Conservation (phyloP, 2,113 vertebrate species). For the Paracyprichromis sp. region DNA sequence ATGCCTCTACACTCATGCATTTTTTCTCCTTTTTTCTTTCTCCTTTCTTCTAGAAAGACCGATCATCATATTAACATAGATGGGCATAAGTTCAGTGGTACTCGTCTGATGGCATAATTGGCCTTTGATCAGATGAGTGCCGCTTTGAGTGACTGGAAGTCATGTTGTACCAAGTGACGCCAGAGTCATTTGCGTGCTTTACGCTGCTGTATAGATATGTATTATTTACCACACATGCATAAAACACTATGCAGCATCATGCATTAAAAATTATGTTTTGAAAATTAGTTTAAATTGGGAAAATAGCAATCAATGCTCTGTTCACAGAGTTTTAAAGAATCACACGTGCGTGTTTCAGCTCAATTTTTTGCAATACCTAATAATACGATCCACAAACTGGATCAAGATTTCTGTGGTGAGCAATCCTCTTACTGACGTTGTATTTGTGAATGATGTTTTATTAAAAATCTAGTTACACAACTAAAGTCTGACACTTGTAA, state of each 20-base stretch:
- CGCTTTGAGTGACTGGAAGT: neutral
- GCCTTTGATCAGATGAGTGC: conserved; percentile 27
- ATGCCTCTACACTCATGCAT: conserved; percentile 56
- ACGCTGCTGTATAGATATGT: neutral
- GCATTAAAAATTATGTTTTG: neutral
- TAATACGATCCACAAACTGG: conserved; percentile 7
- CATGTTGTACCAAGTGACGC: neutral
- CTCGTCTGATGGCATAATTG: conserved; percentile 46
- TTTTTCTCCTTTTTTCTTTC: conserved; percentile 36
- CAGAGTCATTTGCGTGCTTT: neutral
- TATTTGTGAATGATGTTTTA: conserved; percentile 40
- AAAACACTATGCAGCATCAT: neutral
- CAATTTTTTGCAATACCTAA: neutral
- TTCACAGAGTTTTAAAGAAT: neutral
- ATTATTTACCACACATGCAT: neutral
- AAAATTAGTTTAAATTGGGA: neutral
- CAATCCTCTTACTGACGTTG: conserved; percentile 20
- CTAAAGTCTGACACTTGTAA: conserved; percentile 23
- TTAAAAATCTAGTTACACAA: conserved; percentile 68
- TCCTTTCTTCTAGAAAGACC: conserved; percentile 33
- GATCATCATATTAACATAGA: conserved; percentile 50
- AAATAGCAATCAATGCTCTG: neutral
- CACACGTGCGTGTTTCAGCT: neutral
- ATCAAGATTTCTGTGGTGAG: conserved; percentile 27
- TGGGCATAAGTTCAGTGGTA: conserved; percentile 40